A percentile compares a stretch with the other conserved stretches of the same genome.
Evolutionary conservation across 2,113 vertebrate species (phyloP).

Genomic region (Campylomormyrus numenius): DNA sequence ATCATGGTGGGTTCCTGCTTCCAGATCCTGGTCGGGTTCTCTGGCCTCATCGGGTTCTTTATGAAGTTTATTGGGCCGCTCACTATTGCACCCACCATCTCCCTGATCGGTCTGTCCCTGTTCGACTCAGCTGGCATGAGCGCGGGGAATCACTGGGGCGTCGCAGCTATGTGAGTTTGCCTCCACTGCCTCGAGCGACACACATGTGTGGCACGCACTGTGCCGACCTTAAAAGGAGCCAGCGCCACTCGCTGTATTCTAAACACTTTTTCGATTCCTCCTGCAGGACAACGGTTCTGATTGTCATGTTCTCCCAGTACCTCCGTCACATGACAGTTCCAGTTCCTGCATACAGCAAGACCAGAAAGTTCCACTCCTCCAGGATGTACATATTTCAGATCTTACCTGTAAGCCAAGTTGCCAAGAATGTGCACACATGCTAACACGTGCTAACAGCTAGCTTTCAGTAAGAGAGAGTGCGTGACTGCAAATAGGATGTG

Average conservation of each 20-base stretch:
- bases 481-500: background rate
- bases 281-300: slow-evolving; percentile 77
- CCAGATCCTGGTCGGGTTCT: slow-evolving; percentile 86
- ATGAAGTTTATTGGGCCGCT: slow-evolving; percentile 89
- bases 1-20: slow-evolving; percentile 87
- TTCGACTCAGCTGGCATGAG: slow-evolving; percentile 73
- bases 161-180: slow-evolving; percentile 73
- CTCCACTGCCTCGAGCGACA: background rate
- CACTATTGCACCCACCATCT: slow-evolving; percentile 92
- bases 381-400: slow-evolving; percentile 81
- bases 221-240: background rate
- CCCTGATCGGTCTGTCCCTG: slow-evolving; percentile 82
- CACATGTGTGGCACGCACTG: slow-evolving; percentile 12
- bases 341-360: slow-evolving; percentile 64
- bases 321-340: slow-evolving; percentile 73
- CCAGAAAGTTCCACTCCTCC: slow-evolving; percentile 63
- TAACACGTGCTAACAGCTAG: background rate
- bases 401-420: slow-evolving; percentile 70
- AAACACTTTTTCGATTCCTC: slow-evolving; percentile 14
- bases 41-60: slow-evolving; percentile 84
- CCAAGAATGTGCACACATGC: background rate
- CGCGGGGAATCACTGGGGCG: slow-evolving; percentile 87
- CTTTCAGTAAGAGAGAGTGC: background rate
- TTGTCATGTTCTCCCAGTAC: slow-evolving; percentile 92
- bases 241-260: slow-evolving; percentile 9